Evolutionary conservation across 2,797 vertebrate genomes (phyloP).

Genomic region (Pampus argenteus): DNA sequence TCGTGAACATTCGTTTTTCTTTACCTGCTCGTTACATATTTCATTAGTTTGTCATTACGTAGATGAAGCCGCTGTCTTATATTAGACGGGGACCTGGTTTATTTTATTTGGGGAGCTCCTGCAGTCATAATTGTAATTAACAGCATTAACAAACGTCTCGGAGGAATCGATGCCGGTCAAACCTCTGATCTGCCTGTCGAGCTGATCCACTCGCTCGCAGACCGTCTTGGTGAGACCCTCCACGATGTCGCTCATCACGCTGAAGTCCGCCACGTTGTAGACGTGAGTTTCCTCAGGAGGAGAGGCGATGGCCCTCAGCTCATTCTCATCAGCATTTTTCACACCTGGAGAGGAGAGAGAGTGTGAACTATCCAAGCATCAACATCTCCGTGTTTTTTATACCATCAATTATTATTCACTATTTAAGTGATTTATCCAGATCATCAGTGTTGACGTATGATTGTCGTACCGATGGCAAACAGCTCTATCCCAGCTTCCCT

Average conservation of each 20-base stretch:
- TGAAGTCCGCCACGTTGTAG: slow-evolving; percentile 96
- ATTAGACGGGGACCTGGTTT: neutral
- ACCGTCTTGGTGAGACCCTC: slow-evolving; percentile 91
- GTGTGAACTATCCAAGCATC: neutral
- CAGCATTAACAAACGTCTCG: too few relatives aligned
- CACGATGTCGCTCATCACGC: slow-evolving; percentile 94
- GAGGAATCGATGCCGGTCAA: too few relatives aligned
- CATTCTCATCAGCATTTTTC: slow-evolving; percentile 95
- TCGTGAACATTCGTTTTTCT: too few relatives aligned
- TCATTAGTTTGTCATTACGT: too few relatives aligned
- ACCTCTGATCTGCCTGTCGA: slow-evolving; percentile 91
- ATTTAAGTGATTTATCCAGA: neutral
- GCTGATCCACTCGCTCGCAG: slow-evolving; percentile 91
- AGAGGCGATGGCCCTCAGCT: slow-evolving; percentile 93
- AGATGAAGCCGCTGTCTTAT: neutral
- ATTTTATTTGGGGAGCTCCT: slow-evolving; percentile 21
- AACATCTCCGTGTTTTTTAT: neutral
- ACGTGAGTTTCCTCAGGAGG: slow-evolving; percentile 92
- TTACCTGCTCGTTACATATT: too few relatives aligned
- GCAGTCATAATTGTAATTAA: slow-evolving; percentile 3
- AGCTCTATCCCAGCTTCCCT: slow-evolving; percentile 93
- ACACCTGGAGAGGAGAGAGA: slow-evolving; percentile 85
- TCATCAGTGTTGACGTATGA: neutral
- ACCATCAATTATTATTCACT: neutral
- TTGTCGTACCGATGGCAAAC: slow-evolving; percentile 92